Base-by-base conservation (phyloP, 2,888 invertebrate genomes). In the Choristoneura rosaceana region DNA sequence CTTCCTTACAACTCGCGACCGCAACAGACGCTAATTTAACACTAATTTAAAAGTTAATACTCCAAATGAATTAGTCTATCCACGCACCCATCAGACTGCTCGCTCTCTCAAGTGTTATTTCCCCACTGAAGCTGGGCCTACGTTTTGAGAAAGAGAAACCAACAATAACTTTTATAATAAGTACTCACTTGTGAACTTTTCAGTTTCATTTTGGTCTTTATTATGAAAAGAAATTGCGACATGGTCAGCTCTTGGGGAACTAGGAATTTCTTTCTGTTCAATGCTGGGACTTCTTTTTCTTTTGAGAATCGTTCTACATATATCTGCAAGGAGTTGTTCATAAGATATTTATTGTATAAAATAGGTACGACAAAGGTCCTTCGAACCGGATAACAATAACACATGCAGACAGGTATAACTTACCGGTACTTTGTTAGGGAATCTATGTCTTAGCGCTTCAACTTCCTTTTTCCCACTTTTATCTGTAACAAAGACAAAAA, bases 231-330 rank as follows among this genome's bases (percentile, higher is more conserved):
- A 82, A 98, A 97, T 92, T 98, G 98, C 69, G 97, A 97, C 96
- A 98, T 97, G 0, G 97, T 97, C 12, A 98, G 95, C 86, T 98
- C 98, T 90, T 97, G 97, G 2, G 98, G 98, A 25, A 98, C 98
- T 74, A 98, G 92, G 90, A 97, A 98, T 87, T 98, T 98, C 34
- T 96, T 96, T 88, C 97, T 97, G 82, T 96, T 97, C 83, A 98
- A 84, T 12, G 95, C 88, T 4, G 98, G 98, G 67, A 98, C 94
- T 76, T 96, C 95, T 63, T 95, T 95, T 85, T 98, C 98, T 82
- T 96, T 96, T 75, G 95, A 94, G 85, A 96, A 98, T 81, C 97
- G 92, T 87, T 98, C 97, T 58, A 98, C 97, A 82, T 97, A 97
- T 65, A 98, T 95, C 96, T 98, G 92, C 45, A 93, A 85, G 74